Evolutionary conservation across 2,888 invertebrate species (phyloP), one percentile per base, ranked within the genome.

Genomic region (Macroteleia sp.): DNA sequence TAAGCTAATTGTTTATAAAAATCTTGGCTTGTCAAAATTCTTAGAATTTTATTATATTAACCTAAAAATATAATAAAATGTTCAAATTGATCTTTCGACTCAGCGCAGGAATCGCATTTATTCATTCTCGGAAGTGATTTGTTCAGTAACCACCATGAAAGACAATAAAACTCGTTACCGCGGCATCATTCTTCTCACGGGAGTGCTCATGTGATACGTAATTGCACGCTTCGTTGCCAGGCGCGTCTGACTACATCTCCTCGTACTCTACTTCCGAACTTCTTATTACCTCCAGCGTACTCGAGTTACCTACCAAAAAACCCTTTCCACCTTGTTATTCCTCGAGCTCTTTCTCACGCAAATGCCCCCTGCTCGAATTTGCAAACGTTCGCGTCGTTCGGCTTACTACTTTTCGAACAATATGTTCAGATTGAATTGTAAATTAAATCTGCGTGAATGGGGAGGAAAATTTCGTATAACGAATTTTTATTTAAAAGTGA

Each of bases 201-300:
- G 64, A 57, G 73, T 59, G 66, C 66, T 52, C 48, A 44, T 69
- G 66, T 64, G 75, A 64, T 74, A 57, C 57, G 77, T 77, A 78
- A 78, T 74, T 70, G 69, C 76, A 54, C 66, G 67, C 69, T 77
- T 61, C 46, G 74, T 71, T 79, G 76, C 56, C 79, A 50, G 77
- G 30, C 48, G 54, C 48, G 76, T 76, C 67, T 76, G 79, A 71
- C 77, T 73, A 74, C 76, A 64, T 59, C 62, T 61, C 50, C 67
- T 44, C 57, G 25, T 62, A 73, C 67, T 57, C 57, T 41, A 77
- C 77, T 77, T 62, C 42, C 28, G 8, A 62, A 64, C 67, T 77
- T 77, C 73, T 54, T 67, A 67, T 66, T 62, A 69, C 61, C 57
- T 54, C 16, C 19, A n/a, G 39, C 50, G 39, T 46, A 54, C 64